A percentile compares a stretch with the other conserved stretches of the same genome.
Conservation (phyloP, 2,113 vertebrate genomes). For the Lepidothrix coronata region DNA sequence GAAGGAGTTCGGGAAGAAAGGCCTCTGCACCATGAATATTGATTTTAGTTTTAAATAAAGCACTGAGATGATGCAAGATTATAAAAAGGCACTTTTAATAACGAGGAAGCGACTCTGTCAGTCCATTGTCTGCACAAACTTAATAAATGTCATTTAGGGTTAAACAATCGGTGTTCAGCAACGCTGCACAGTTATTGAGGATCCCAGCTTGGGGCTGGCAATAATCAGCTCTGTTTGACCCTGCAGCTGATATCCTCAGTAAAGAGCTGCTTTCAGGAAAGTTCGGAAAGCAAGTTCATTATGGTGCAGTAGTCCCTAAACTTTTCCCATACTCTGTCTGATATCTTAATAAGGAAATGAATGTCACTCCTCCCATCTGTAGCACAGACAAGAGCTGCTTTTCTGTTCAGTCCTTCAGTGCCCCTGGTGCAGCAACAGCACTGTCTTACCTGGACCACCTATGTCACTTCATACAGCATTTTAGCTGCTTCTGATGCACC, state of each 20-base stretch:
- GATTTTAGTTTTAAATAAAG: conserved; percentile 55
- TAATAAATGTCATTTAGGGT: conserved; percentile 64
- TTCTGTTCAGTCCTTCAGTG: not conserved
- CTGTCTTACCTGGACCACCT: not conserved
- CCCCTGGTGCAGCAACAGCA: not conserved
- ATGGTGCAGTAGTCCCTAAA: conserved; percentile 16
- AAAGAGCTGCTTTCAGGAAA: conserved; percentile 60
- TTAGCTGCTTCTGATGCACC: not conserved
- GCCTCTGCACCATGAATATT: conserved; percentile 30
- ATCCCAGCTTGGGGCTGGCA: conserved; percentile 3
- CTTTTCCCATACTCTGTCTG: not conserved
- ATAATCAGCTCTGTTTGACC: conserved; percentile 61
- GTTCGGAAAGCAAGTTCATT: conserved; percentile 43
- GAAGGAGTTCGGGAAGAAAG: not conserved
- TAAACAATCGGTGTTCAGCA: conserved; percentile 43
- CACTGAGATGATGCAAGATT: conserved; percentile 42
- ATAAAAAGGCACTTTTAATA: conserved; percentile 30
- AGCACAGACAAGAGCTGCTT: not conserved
- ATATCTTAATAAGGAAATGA: not conserved
- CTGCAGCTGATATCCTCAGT: conserved; percentile 55
- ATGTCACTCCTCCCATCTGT: not conserved
- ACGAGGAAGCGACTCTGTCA: conserved; percentile 22
- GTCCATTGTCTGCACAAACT: conserved; percentile 10
- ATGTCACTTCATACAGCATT: not conserved
- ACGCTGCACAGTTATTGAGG: conserved; percentile 56